These are phyloP conservation scores for Melanotaenia nigrans DNA, from an alignment of 2,797 vertebrate genomes.

Conservation along the genomic window DNA sequence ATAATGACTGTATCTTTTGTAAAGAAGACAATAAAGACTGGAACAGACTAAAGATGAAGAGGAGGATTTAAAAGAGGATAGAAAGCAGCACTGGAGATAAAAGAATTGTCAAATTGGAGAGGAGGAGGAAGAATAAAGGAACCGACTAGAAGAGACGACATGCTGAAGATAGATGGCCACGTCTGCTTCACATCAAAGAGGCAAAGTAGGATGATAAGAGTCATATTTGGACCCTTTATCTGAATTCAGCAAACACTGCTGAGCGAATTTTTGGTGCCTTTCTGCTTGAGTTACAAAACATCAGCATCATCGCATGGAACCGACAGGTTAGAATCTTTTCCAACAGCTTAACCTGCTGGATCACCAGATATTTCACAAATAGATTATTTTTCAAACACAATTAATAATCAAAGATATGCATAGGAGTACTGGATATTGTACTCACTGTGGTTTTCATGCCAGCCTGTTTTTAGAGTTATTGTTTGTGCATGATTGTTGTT, in stretches of 20 bases:
- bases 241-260: slow-evolving; percentile 25
- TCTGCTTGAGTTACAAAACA: slow-evolving; percentile 17
- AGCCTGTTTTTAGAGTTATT: slow-evolving; percentile 4
- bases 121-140: slow-evolving; percentile 41
- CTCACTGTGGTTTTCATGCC: slow-evolving; percentile 76
- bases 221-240: slow-evolving; percentile 21
- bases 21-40: slow-evolving; percentile 35
- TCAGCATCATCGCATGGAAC: slow-evolving; percentile 5
- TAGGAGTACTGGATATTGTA: slow-evolving; percentile 71
- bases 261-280: slow-evolving; percentile 24
- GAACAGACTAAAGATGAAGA: slow-evolving; percentile 45
- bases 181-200: slow-evolving; percentile 30
- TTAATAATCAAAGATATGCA: neutral
- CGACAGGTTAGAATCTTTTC: slow-evolving; percentile 22
- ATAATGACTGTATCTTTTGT: slow-evolving; percentile 23
- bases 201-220: slow-evolving; percentile 27
- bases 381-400: neutral
- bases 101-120: slow-evolving; percentile 40
- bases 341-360: slow-evolving; percentile 8
- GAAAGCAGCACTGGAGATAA: slow-evolving; percentile 29
- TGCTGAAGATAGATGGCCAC: slow-evolving; percentile 39
- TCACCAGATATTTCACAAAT: slow-evolving; percentile 9
- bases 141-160: slow-evolving; percentile 38
- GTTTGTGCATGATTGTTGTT: neutral
- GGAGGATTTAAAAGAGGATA: slow-evolving; percentile 43